Percentiles rank a stretch among this genome's conserved stretches.
phyloP scores from a whole-genome alignment of 2,113 vertebrate genomes.

The Egretta garzetta region DNA sequence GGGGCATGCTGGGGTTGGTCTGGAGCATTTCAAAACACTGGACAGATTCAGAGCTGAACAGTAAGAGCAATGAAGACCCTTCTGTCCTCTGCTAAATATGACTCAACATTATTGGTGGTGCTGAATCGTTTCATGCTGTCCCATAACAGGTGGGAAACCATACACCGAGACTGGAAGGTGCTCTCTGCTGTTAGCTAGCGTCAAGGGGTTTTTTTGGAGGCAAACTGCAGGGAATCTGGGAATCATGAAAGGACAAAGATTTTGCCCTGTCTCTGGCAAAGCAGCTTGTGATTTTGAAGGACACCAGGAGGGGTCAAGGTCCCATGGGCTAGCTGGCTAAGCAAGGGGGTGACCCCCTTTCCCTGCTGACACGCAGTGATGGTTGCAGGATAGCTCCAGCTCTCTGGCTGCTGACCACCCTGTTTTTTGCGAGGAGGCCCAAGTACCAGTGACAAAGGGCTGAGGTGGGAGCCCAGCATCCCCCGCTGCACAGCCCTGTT shows the following conservation, averaged over 20 bases:
- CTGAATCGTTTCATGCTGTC: neutral
- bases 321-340: neutral
- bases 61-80: neutral
- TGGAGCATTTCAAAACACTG: neutral
- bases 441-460: neutral
- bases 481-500: neutral
- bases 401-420: neutral
- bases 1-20: neutral
- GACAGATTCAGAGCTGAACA: neutral
- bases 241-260: neutral
- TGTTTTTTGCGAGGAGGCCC: neutral
- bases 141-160: neutral
- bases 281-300: neutral
- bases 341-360: neutral
- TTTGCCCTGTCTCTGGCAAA: neutral
- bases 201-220: neutral
- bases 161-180: neutral
- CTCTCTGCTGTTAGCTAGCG: neutral
- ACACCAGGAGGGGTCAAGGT: neutral
- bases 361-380: neutral
- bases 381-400: neutral
- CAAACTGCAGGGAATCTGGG: neutral
- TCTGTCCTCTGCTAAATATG: neutral
- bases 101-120: neutral
- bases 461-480: neutral